phyloP scores from a whole-genome alignment of 2,888 invertebrate species.

The Camptogramma bilineatum region DNA sequence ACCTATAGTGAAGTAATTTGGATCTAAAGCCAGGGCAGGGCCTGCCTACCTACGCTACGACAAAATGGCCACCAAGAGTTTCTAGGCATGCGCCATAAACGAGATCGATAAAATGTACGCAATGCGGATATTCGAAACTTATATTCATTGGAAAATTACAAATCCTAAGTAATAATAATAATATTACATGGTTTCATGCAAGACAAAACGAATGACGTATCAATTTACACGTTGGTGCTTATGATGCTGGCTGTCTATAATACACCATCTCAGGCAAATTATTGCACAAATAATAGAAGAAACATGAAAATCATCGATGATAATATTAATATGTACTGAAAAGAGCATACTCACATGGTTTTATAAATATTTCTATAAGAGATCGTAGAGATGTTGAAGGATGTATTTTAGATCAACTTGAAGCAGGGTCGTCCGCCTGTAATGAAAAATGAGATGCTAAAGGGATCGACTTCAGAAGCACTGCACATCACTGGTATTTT shows the following conservation, averaged over 20 bases:
- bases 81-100: constrained; percentile 19
- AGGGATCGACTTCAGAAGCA: neutral
- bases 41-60: constrained; percentile 4
- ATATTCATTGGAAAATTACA: neutral
- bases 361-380: constrained; percentile 42
- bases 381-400: constrained; percentile 62
- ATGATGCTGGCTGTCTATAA: too few species aligned
- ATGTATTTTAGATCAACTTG: constrained; percentile 51
- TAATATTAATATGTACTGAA: neutral
- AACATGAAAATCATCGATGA: constrained; percentile 3
- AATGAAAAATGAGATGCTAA: neutral
- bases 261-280: too few species aligned
- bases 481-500: constrained; percentile 5
- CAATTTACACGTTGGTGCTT: neutral
- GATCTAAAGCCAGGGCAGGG: neutral
- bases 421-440: constrained; percentile 77
- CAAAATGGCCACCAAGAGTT: constrained; percentile 39
- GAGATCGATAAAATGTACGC: constrained; percentile 33
- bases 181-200: neutral
- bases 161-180: neutral
- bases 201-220: neutral
- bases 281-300: neutral
- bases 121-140: constrained; percentile 18
- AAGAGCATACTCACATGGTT: constrained; percentile 70
- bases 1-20: neutral